A percentile compares a stretch with the other conserved stretches of the same genome.
These are phyloP conservation scores for Habroteleia sp. DNA, from an alignment of 2,888 invertebrate species.

Conservation along the genomic window DNA sequence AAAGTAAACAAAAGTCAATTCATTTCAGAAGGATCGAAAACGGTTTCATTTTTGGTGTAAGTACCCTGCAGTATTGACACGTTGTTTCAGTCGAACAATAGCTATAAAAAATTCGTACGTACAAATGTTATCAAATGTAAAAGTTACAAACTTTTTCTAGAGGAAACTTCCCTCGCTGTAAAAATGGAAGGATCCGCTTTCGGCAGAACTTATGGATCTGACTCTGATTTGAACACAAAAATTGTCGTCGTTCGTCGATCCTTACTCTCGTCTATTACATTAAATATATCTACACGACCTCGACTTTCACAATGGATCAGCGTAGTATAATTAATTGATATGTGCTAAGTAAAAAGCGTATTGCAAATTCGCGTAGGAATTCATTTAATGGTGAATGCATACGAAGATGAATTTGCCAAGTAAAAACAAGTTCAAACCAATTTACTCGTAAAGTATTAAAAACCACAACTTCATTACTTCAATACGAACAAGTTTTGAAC, in stretches of 20 bases:
- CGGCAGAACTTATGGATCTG: too few species aligned
- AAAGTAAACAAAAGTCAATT: not conserved
- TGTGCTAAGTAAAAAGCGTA: conserved; percentile 10
- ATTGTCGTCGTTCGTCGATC: conserved; percentile 16
- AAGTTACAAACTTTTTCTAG: not conserved
- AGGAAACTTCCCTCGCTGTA: too few species aligned
- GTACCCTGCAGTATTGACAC: conserved; percentile 22
- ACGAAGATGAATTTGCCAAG: too few species aligned
- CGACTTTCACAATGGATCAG: conserved; percentile 34
- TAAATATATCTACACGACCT: conserved; percentile 45
- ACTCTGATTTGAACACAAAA: conserved; percentile 9
- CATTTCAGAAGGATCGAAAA: not conserved
- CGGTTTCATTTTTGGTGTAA: conserved; percentile 9
- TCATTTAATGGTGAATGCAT: too few species aligned
- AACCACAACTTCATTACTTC: too few species aligned
- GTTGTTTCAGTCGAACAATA: not conserved
- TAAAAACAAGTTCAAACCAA: too few species aligned
- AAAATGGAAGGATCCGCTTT: not conserved
- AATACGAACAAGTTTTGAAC: too few species aligned
- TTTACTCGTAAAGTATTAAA: too few species aligned
- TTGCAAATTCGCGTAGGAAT: not conserved
- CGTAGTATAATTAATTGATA: conserved; percentile 19
- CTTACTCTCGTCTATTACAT: conserved; percentile 49
- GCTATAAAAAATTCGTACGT: not conserved
- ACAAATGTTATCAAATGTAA: conserved; percentile 10